Conservation (phyloP, 2,888 invertebrate species). For the Parthenolecanium corni region DNA sequence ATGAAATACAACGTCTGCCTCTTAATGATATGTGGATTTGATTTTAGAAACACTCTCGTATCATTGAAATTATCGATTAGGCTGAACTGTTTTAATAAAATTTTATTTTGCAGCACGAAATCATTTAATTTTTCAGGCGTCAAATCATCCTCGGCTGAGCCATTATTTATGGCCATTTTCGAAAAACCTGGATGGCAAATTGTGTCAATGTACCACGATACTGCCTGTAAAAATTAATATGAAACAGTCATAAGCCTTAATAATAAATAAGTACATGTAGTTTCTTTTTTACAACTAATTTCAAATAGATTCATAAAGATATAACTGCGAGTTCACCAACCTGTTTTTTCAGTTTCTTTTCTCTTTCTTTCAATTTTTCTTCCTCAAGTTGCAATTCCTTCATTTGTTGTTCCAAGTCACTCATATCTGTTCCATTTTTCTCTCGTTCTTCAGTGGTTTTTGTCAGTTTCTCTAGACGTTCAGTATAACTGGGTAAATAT, state of each 20-base stretch:
- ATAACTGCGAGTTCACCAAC: background rate
- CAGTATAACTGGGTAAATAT: background rate
- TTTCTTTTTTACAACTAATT: background rate
- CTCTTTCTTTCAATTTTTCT: slow-evolving; percentile 7
- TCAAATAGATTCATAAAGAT: too few relatives aligned
- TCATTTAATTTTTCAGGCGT: background rate
- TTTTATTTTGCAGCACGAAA: slow-evolving; percentile 6
- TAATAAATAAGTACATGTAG: background rate
- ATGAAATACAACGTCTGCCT: slow-evolving; percentile 10
- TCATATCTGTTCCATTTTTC: background rate
- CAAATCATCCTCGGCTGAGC: background rate
- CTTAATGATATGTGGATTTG: slow-evolving; percentile 1
- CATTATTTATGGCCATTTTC: slow-evolving; percentile 2
- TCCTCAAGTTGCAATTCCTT: slow-evolving; percentile 9
- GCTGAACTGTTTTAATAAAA: background rate
- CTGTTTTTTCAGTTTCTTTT: slow-evolving; percentile 14
- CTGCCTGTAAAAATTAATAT: background rate
- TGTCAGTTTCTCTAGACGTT: slow-evolving; percentile 6
- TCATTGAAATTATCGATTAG: slow-evolving; percentile 12
- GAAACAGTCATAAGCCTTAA: too few relatives aligned
- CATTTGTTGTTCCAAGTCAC: background rate
- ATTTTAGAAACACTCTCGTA: background rate
- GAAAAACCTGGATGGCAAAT: slow-evolving; percentile 19
- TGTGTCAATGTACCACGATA: slow-evolving; percentile 21
- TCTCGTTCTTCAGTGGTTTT: background rate